These are phyloP conservation scores for Sarcophaga bullata DNA, from an alignment of 1,140 invertebrate species.

Conservation along the genomic window DNA sequence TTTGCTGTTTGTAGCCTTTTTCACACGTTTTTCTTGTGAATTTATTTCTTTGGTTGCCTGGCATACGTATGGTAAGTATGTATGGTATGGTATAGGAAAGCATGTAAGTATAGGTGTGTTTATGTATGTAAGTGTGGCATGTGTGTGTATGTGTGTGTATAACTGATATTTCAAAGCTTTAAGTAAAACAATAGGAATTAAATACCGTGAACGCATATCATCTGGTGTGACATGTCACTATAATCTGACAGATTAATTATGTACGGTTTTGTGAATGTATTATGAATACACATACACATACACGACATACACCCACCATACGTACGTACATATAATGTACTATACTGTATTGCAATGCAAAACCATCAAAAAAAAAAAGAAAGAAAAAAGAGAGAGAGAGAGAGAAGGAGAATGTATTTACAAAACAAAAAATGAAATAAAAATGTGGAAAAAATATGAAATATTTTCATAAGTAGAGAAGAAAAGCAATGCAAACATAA, in stretches of 20 bases:
- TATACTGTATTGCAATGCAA: not conserved
- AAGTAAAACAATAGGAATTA: conserved; percentile 38
- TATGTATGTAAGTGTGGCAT: not conserved
- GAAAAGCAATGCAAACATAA: conserved; percentile 3
- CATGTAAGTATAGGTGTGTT: no score
- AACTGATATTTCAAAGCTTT: not conserved
- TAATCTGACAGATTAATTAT: conserved; percentile 65
- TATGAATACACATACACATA: not conserved
- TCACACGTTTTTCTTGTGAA: not conserved
- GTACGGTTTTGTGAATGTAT: conserved; percentile 46
- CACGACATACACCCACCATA: not conserved
- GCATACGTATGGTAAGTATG: no score
- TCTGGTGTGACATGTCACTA: conserved; percentile 62
- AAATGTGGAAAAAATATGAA: not conserved
- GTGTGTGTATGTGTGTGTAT: not conserved
- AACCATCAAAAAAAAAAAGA: not conserved
- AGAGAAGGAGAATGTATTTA: not conserved
- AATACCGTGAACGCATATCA: conserved; percentile 48
- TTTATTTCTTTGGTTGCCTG: no score
- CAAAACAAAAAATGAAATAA: not conserved
- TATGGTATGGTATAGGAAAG: no score
- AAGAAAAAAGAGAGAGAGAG: not conserved
- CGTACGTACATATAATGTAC: not conserved
- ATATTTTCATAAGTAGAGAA: not conserved
- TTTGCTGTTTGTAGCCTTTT: no score